phyloP scores from a whole-genome alignment of 2,797 vertebrate species.

The Chiropotes sagulatus region DNA sequence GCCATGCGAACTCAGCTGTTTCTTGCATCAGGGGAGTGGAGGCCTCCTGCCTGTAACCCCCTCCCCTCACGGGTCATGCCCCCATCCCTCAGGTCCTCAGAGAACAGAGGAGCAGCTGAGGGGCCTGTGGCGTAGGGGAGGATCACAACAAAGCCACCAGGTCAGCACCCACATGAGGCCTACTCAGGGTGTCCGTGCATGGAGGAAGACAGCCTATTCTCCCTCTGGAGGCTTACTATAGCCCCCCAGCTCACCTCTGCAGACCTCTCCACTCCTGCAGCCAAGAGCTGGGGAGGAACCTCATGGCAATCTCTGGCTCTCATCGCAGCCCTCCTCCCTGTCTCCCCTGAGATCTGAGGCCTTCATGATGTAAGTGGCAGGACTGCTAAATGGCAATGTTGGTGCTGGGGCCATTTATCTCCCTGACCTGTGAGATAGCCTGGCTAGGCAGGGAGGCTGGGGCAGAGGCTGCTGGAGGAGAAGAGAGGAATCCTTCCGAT shows the following conservation, averaged over 20 bases:
- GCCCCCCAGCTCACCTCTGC: background rate
- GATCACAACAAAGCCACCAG: background rate
- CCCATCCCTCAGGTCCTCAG: background rate
- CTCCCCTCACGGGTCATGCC: background rate
- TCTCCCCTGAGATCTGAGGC: background rate
- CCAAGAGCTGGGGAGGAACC: background rate
- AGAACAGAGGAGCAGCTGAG: background rate
- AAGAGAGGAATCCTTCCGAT: background rate
- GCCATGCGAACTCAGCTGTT: background rate
- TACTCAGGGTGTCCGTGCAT: fast-evolving
- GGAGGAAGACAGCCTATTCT: background rate
- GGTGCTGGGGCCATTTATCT: background rate
- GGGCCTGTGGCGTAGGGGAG: background rate
- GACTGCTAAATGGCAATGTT: background rate
- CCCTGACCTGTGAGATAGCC: background rate
- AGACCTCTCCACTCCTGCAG: background rate
- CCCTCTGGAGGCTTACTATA: background rate
- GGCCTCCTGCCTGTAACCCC: background rate
- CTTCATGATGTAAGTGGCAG: background rate
- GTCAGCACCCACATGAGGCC: background rate
- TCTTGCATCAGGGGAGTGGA: background rate
- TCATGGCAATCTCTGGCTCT: background rate
- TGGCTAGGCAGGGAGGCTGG: background rate
- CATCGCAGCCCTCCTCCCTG: background rate
- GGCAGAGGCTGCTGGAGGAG: too few species aligned